A percentile compares a stretch with the other conserved stretches of the same genome.
Conservation (phyloP, 92 coral and sea anemone genomes). For the Zoanthus sociatus region DNA sequence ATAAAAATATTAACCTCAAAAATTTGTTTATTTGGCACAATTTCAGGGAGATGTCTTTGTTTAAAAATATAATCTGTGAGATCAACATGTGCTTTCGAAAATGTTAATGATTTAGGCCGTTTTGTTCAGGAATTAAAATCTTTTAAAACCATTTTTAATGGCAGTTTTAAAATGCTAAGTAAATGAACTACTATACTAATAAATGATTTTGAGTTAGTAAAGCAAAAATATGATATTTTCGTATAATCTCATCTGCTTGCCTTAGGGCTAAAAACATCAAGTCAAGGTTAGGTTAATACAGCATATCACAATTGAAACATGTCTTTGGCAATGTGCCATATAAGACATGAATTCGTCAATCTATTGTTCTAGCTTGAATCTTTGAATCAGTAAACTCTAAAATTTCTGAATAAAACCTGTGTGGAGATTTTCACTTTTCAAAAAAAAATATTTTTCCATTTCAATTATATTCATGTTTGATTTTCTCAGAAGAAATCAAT, state of each 20-base stretch:
- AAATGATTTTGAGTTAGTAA: conserved; percentile 2
- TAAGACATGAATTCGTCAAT: background rate
- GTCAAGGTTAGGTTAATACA: conserved; percentile 40
- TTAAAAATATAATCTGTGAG: conserved; percentile 29
- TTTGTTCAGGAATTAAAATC: conserved; percentile 37
- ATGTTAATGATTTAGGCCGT: conserved; percentile 28
- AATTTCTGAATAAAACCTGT: background rate
- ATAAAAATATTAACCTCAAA: conserved; percentile 22
- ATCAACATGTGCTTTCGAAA: conserved; percentile 34
- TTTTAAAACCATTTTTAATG: background rate
- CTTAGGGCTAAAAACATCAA: conserved; percentile 26
- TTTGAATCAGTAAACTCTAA: conserved; percentile 5
- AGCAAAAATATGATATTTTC: conserved; percentile 25
- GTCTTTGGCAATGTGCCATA: conserved; percentile 44
- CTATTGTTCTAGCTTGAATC: conserved; percentile 24
- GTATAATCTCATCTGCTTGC: conserved; percentile 13
- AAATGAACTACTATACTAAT: background rate
- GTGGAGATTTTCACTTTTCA: background rate
- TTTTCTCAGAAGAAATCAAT: conserved; percentile 3
- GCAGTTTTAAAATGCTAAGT: background rate
- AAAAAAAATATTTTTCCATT: background rate
- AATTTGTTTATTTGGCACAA: conserved; percentile 42
- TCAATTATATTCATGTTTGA: background rate
- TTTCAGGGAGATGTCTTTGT: conserved; percentile 34
- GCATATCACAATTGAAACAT: conserved; percentile 27